A percentile compares a stretch with the other conserved stretches of the same genome.
phyloP scores from a whole-genome alignment of 2,113 vertebrate species.

The Colossoma macropomum region DNA sequence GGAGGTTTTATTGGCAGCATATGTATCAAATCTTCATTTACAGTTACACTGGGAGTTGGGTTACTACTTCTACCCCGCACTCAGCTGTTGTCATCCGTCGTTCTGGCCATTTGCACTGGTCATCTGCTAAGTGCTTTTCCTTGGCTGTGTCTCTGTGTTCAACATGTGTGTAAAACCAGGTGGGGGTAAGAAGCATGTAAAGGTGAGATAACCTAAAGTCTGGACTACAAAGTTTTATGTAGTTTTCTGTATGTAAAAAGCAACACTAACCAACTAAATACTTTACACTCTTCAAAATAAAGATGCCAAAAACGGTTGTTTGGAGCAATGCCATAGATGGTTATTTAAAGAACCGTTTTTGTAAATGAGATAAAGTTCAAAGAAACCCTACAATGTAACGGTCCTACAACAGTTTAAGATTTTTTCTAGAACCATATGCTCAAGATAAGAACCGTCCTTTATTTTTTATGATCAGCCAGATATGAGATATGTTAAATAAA shows the following conservation, averaged over 20 bases:
- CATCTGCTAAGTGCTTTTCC: not conserved
- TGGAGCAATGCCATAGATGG: too few relatives aligned
- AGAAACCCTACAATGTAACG: not conserved
- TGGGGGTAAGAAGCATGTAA: not conserved
- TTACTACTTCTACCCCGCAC: constrained; percentile 68
- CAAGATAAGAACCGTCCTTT: too few relatives aligned
- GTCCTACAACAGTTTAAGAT: not conserved
- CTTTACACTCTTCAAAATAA: too few relatives aligned
- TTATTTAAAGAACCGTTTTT: too few relatives aligned
- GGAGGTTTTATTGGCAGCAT: constrained; percentile 70
- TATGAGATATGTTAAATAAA: too few relatives aligned
- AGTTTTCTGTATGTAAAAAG: too few relatives aligned
- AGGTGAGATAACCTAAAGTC: not conserved
- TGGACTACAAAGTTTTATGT: not conserved
- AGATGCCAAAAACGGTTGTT: too few relatives aligned
- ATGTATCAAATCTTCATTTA: constrained; percentile 77
- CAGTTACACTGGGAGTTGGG: constrained; percentile 74
- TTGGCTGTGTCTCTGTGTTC: not conserved
- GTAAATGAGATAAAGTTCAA: too few relatives aligned
- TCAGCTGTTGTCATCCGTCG: constrained; percentile 78
- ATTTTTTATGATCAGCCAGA: too few relatives aligned
- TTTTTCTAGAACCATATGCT: too few relatives aligned
- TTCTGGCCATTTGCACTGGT: constrained; percentile 43
- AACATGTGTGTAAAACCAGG: constrained; percentile 8
- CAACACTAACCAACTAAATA: too few relatives aligned